Evolutionary conservation across 1,140 invertebrate species (phyloP).

Genomic region (Drosophila sp.): DNA sequence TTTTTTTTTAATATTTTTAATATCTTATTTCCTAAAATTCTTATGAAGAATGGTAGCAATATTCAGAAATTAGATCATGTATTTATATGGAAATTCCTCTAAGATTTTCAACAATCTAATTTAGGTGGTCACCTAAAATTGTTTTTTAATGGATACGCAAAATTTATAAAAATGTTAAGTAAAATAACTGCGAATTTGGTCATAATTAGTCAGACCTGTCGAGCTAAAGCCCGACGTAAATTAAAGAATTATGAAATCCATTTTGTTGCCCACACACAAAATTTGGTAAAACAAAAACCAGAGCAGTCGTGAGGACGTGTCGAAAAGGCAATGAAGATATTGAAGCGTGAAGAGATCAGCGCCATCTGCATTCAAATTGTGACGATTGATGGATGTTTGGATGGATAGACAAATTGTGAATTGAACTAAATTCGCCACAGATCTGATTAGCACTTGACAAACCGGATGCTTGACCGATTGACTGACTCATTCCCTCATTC

Average conservation of each 20-base stretch:
- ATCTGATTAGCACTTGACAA: constrained; percentile 69
- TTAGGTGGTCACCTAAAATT: not conserved
- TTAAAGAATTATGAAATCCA: constrained; percentile 46
- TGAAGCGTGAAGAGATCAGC: constrained; percentile 52
- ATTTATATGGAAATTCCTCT: not conserved
- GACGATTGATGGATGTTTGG: constrained; percentile 62
- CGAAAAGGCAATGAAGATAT: constrained; percentile 34
- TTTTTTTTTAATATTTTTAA: too few species aligned
- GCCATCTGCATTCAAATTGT: constrained; percentile 43
- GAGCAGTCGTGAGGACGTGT: constrained; percentile 57
- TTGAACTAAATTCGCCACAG: constrained; percentile 50
- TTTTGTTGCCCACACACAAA: constrained; percentile 26
- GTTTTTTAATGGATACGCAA: constrained; percentile 7
- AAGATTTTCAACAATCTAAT: constrained; percentile 1
- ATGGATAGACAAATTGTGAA: not conserved
- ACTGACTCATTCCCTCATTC: constrained; percentile 9
- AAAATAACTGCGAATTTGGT: constrained; percentile 27
- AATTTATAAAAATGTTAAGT: constrained; percentile 29
- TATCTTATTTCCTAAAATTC: too few species aligned
- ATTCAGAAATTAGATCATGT: too few species aligned
- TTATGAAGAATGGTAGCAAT: too few species aligned
- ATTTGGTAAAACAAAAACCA: constrained; percentile 1
- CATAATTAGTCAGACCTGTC: constrained; percentile 66
- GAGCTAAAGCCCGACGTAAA: constrained; percentile 9
- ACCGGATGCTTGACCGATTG: constrained; percentile 60